Percentiles rank a stretch among this genome's conserved stretches.
Evolutionary conservation across 2,797 vertebrate genomes (phyloP).

Genomic region (Lacerta bilineata): DNA sequence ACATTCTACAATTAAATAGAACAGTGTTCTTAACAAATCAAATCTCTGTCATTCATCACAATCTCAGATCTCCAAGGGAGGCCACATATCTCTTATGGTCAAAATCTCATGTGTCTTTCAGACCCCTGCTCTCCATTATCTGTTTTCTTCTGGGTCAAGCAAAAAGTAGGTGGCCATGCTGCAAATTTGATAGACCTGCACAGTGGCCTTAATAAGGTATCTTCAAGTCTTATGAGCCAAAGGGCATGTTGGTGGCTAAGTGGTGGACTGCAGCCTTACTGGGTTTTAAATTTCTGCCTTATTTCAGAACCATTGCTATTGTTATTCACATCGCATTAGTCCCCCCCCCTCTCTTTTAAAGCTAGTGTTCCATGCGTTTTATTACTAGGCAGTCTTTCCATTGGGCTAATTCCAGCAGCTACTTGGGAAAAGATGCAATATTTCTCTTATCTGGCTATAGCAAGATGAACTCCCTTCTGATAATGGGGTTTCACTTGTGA

Average conservation of each 20-base stretch:
- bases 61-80: neutral
- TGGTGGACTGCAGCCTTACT: conserved; percentile 19
- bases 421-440: conserved; percentile 11
- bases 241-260: neutral
- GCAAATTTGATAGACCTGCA: neutral
- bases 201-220: neutral
- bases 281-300: conserved; percentile 15
- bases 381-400: conserved; percentile 14
- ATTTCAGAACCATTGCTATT: conserved; percentile 20
- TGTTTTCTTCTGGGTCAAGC: neutral
- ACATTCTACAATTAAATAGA: neutral
- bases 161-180: neutral
- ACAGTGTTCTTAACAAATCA: neutral
- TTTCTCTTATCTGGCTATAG: conserved; percentile 24
- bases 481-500: neutral
- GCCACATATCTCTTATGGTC: neutral
- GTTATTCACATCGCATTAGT: conserved; percentile 56
- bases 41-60: conserved; percentile 9
- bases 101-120: neutral
- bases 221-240: neutral
- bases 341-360: no score
- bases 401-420: conserved; percentile 6
- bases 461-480: neutral
- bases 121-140: neutral
- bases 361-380: neutral